These are phyloP conservation scores for Haliclona indistincta DNA, from an alignment of 37 sponge, comb jelly and placozoan species.

Conservation along the genomic window DNA sequence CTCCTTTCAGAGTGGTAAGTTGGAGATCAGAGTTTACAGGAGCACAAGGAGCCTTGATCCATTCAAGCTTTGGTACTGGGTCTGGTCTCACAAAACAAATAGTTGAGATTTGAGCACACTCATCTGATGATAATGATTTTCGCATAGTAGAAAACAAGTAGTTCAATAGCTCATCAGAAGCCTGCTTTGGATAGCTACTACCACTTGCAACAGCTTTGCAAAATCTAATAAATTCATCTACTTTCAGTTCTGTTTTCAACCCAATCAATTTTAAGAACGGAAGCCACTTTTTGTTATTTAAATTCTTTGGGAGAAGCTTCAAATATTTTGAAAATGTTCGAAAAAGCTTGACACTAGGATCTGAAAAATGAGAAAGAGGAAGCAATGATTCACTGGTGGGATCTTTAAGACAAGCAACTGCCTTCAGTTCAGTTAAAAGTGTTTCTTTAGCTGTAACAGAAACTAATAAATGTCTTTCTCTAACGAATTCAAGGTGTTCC, in stretches of 20 bases:
- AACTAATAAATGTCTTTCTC: not conserved
- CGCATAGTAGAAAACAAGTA: slow-evolving; percentile 20
- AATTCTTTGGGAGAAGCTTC: not conserved
- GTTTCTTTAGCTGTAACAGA: not conserved
- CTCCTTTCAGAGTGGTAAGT: not conserved
- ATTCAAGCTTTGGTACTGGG: not conserved
- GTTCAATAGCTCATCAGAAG: slow-evolving; percentile 24
- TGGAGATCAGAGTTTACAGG: not conserved
- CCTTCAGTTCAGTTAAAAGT: not conserved
- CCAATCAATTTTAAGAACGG: not conserved
- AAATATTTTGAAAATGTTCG: not conserved
- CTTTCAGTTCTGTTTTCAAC: not conserved
- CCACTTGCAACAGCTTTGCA: not conserved
- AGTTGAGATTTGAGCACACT: not conserved
- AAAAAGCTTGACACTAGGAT: not conserved
- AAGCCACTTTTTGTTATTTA: not conserved
- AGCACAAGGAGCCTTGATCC: slow-evolving; percentile 24
- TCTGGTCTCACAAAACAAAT: slow-evolving; percentile 38
- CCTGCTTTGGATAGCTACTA: not conserved
- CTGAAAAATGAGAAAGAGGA: not conserved
- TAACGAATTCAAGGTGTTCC: not conserved
- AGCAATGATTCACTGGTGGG: not conserved
- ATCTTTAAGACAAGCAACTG: not conserved
- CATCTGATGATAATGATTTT: slow-evolving; percentile 12
- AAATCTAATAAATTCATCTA: not conserved